Base-by-base conservation (phyloP, 2,888 invertebrate genomes). In the Trileptium ribeirensis region DNA sequence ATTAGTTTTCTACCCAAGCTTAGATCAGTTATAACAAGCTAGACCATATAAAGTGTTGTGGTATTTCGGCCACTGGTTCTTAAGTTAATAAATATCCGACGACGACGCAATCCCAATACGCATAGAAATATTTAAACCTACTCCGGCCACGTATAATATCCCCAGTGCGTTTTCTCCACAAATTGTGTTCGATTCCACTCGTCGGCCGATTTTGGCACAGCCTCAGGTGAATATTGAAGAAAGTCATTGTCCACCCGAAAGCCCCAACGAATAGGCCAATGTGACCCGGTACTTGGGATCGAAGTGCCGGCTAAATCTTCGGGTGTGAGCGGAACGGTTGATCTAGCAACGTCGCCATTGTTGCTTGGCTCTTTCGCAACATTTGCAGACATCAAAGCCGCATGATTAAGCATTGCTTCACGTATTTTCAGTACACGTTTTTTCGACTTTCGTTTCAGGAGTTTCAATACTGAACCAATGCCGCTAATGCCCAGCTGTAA, bases 101-200 rank as follows among this genome's bases (percentile, higher is more conserved):
- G n/a, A n/a, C n/a, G n/a, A n/a, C n/a, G n/a, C n/a, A n/a, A n/a
- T n/a, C n/a, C n/a, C n/a, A n/a, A n/a, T n/a, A n/a, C n/a, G n/a
- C n/a, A n/a, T n/a, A n/a, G n/a, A n/a, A n/a, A n/a, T n/a, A n/a
- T 84, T 40, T 79, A 84, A 74, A 87, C 83, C 86, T 84, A 89
- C 88, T 89, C 89, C 24, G 91, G 91, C 91, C 91, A 92, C 19
- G 86, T 87, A 85, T 91, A 91, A 86, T 90, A 91, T n/a, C 92
- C 91, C 89, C 89, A 89, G 86, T 92, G 91, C 3, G 91, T 90
- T 82, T 93, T 92, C 86, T 94, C 93, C 34, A 94, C 90, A 86
- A 92, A 93, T 87, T 92, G 91, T 0, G 92, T 91, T 83, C 91
- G 90, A 83, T 95, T 92, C 95, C 95, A 96, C 82, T 93, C 92